Conservation (phyloP, 2,113 vertebrate species). For the Climacteris rufus region DNA sequence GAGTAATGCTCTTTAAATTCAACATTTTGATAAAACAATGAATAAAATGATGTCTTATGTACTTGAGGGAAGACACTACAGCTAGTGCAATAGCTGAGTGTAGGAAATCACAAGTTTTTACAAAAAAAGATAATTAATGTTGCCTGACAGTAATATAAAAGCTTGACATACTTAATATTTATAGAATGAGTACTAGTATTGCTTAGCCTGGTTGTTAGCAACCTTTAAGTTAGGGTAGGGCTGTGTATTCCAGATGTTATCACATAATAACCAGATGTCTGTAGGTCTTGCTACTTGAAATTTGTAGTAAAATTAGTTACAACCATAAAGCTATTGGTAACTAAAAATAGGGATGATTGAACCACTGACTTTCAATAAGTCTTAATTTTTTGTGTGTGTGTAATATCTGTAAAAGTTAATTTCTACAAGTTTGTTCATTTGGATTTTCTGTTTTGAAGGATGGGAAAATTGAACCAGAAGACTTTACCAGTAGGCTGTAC, state of each 20-base stretch:
- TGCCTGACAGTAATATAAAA: neutral
- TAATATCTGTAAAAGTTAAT: neutral
- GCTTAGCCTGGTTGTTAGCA: neutral
- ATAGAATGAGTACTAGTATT: neutral
- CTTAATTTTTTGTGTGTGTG: fast-evolving
- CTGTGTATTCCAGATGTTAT: neutral
- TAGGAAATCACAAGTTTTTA: neutral
- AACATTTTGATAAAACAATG: neutral
- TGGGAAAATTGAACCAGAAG: constrained; percentile 93
- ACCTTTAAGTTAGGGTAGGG: neutral
- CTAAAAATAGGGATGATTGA: neutral
- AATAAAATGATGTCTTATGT: neutral
- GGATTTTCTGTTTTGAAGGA: constrained; percentile 75
- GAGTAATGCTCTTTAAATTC: neutral
- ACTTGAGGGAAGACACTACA: neutral
- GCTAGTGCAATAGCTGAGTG: neutral
- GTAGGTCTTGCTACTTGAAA: neutral
- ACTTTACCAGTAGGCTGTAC: constrained; percentile 95
- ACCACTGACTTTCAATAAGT: neutral
- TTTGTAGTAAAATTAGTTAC: neutral
- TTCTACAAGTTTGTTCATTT: neutral
- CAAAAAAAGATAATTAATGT: neutral
- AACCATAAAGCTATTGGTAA: neutral
- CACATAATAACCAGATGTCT: neutral
- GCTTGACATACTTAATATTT: neutral